Conservation (phyloP, 92 coral and sea anemone genomes). For the Zoanthus sociatus region DNA sequence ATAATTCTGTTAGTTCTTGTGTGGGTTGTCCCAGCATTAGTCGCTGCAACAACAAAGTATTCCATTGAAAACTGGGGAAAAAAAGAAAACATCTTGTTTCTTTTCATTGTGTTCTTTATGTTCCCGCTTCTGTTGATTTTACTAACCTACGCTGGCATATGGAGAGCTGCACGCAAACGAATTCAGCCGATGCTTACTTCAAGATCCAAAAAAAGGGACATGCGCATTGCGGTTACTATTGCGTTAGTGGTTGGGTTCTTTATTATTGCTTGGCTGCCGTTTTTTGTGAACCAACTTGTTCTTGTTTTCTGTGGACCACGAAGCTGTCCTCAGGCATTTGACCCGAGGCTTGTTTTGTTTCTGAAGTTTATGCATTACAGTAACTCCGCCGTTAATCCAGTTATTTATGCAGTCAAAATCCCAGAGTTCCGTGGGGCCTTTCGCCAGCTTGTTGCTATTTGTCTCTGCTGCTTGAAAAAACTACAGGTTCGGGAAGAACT, state of each 20-base stretch:
- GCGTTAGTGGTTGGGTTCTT: slow-evolving; percentile 86
- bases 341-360: slow-evolving; percentile 58
- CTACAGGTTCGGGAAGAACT: slow-evolving; percentile 53
- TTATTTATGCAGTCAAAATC: slow-evolving; percentile 89
- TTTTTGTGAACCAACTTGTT: slow-evolving; percentile 77
- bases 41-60: slow-evolving; percentile 56
- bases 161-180: slow-evolving; percentile 76
- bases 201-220: slow-evolving; percentile 83
- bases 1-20: slow-evolving; percentile 66
- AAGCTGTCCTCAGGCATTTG: slow-evolving; percentile 45
- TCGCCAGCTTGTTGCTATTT: slow-evolving; percentile 76
- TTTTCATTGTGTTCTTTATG: slow-evolving; percentile 76
- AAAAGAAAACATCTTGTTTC: slow-evolving; percentile 67
- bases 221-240: slow-evolving; percentile 93
- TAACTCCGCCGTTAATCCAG: slow-evolving; percentile 87
- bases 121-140: slow-evolving; percentile 80
- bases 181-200: slow-evolving; percentile 69
- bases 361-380: slow-evolving; percentile 88
- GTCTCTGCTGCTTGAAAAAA: slow-evolving; percentile 66
- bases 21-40: slow-evolving; percentile 80
- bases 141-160: slow-evolving; percentile 79
- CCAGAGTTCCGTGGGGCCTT: slow-evolving; percentile 93
- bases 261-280: slow-evolving; percentile 88
- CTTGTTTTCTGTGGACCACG: slow-evolving; percentile 59
- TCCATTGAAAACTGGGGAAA: slow-evolving; percentile 49